Evolutionary conservation across 1,140 invertebrate species (phyloP).

Genomic region (Trypoxylus dichotomus): DNA sequence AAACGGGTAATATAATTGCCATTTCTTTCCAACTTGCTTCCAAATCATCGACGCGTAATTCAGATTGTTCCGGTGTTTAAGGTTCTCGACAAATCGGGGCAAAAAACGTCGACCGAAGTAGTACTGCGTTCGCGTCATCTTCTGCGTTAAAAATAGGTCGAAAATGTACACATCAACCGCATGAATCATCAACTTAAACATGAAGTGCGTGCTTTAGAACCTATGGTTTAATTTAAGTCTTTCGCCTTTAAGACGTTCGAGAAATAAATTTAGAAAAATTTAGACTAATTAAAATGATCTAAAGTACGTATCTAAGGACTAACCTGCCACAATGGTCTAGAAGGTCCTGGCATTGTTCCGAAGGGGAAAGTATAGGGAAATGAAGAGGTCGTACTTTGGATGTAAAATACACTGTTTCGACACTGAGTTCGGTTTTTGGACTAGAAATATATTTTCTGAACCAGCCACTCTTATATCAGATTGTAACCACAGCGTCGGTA

Average conservation of each 20-base stretch:
- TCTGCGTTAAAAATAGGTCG: neutral
- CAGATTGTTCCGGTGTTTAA: no score
- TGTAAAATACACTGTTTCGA: neutral
- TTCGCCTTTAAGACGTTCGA: neutral
- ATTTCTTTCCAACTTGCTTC: no score
- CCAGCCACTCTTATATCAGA: slow-evolving; percentile 22
- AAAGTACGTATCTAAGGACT: slow-evolving; percentile 34
- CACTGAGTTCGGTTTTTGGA: neutral
- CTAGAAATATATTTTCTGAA: slow-evolving; percentile 25
- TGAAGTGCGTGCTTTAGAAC: neutral
- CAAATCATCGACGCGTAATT: no score
- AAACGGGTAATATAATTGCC: no score
- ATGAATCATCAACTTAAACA: neutral
- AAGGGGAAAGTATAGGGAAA: neutral
- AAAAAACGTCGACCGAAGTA: no score
- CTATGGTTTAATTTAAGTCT: neutral
- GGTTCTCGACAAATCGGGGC: no score
- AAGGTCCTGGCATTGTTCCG: slow-evolving; percentile 50
- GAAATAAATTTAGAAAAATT: neutral
- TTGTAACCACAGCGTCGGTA: slow-evolving; percentile 22
- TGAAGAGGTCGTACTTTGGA: neutral
- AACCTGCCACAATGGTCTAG: slow-evolving; percentile 52
- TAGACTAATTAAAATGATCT: neutral
- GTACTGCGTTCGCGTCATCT: no score
- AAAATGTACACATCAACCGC: neutral